Evolutionary conservation across 1,140 invertebrate genomes (phyloP).

Genomic region (Adoxophyes honmai): DNA sequence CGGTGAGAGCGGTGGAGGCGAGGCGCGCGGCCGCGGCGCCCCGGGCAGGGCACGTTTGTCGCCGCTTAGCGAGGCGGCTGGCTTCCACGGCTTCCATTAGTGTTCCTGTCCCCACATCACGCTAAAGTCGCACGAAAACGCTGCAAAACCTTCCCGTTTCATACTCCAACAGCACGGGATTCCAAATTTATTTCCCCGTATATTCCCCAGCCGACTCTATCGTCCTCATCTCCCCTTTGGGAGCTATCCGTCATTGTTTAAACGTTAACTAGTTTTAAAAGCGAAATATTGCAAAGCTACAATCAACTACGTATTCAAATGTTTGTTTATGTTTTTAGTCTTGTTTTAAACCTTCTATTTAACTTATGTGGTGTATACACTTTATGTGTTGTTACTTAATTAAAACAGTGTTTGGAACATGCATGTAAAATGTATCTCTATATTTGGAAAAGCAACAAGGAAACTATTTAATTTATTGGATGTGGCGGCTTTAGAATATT

Average conservation of each 20-base stretch:
- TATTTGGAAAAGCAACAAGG: no score
- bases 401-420: no score
- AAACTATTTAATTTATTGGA: no score
- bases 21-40: no score
- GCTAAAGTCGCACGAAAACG: conserved; percentile 17
- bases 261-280: conserved; percentile 22
- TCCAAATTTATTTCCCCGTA: conserved; percentile 21
- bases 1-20: no score
- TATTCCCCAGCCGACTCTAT: conserved; percentile 17
- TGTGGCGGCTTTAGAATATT: no score
- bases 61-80: conserved; percentile 5
- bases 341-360: no score
- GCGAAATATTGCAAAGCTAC: conserved; percentile 5
- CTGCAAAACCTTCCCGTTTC: conserved; percentile 17
- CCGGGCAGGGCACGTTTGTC: background rate
- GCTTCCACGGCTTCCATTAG: conserved; percentile 20
- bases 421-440: no score
- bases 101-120: conserved; percentile 19
- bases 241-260: conserved; percentile 27
- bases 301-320: no score
- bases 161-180: conserved; percentile 15
- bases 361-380: no score
- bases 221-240: conserved; percentile 20
- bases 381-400: no score
- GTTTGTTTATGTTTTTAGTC: no score